Percentiles rank a stretch among this genome's conserved stretches.
These are phyloP conservation scores for Mimumesa dahlbomi DNA, from an alignment of 2,888 invertebrate species.

Conservation along the genomic window DNA sequence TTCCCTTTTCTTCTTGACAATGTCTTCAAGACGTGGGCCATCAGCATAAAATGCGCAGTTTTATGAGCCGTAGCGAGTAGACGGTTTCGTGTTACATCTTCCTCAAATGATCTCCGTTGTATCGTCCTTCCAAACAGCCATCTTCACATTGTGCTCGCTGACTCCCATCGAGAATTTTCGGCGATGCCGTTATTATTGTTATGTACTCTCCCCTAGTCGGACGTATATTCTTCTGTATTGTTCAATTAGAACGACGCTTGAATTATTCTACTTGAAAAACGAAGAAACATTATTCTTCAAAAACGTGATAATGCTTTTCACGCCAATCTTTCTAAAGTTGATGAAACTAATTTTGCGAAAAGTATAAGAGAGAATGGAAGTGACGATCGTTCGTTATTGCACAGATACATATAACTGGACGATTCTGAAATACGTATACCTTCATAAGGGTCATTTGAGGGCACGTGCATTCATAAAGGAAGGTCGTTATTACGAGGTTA, in stretches of 20 bases:
- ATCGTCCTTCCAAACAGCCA: slow-evolving; percentile 23
- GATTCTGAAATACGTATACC: too few species aligned
- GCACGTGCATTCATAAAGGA: slow-evolving; percentile 2
- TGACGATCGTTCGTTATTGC: too few species aligned
- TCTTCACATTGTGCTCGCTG: slow-evolving; percentile 25
- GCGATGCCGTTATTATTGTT: slow-evolving; percentile 22
- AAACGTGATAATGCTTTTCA: background rate
- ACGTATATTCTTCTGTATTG: background rate
- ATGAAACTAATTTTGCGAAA: too few species aligned
- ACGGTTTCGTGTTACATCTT: slow-evolving; percentile 75
- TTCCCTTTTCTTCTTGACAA: slow-evolving; percentile 65
- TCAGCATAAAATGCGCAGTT: slow-evolving; percentile 79
- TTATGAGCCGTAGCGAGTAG: slow-evolving; percentile 77
- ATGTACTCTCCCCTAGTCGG: background rate
- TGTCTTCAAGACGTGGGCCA: slow-evolving; percentile 71
- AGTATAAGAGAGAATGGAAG: too few species aligned
- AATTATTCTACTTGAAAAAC: background rate
- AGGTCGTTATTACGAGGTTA: slow-evolving; percentile 13
- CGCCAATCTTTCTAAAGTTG: too few species aligned
- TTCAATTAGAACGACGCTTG: background rate
- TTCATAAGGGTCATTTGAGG: too few species aligned
- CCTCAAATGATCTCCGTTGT: slow-evolving; percentile 65
- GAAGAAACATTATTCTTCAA: background rate
- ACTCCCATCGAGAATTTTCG: slow-evolving; percentile 48
- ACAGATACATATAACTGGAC: too few species aligned